A percentile compares a stretch with the other conserved stretches of the same genome.
Conservation (phyloP, 1,140 invertebrate species). For the Danaus plexippus region DNA sequence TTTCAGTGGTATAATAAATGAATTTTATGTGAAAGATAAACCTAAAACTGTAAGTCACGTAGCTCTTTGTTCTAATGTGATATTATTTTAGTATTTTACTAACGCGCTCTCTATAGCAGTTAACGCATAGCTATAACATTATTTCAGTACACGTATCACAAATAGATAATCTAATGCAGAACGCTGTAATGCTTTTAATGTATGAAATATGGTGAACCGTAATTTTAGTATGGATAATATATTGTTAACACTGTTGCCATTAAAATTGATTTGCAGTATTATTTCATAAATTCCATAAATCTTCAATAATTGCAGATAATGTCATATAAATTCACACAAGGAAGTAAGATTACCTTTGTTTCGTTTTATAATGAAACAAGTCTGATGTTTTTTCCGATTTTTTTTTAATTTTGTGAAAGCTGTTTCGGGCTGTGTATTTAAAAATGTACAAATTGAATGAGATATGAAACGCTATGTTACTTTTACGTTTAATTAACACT, state of each 20-base stretch:
- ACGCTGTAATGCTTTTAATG: constrained; percentile 62
- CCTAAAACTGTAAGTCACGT: constrained; percentile 14
- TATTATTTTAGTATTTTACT: constrained; percentile 18
- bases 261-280: no score
- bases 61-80: constrained; percentile 2
- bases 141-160: constrained; percentile 62
- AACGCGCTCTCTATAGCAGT: constrained; percentile 12
- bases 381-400: no score
- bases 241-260: no score
- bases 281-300: no score
- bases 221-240: no score
- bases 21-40: constrained; percentile 2
- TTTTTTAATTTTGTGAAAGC: no score
- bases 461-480: no score
- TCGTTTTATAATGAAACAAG: no score
- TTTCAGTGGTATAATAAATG: no score
- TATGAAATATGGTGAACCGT: constrained; percentile 34
- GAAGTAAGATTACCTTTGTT: not conserved
- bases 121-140: constrained; percentile 43
- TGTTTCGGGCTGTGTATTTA: no score
- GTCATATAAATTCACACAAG: not conserved
- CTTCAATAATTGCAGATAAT: not conserved
- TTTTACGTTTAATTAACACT: no score
- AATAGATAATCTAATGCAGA: constrained; percentile 61
- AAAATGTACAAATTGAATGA: no score